Base-by-base conservation (phyloP, 2,888 invertebrate genomes). In the Zygogramma bicolorata region DNA sequence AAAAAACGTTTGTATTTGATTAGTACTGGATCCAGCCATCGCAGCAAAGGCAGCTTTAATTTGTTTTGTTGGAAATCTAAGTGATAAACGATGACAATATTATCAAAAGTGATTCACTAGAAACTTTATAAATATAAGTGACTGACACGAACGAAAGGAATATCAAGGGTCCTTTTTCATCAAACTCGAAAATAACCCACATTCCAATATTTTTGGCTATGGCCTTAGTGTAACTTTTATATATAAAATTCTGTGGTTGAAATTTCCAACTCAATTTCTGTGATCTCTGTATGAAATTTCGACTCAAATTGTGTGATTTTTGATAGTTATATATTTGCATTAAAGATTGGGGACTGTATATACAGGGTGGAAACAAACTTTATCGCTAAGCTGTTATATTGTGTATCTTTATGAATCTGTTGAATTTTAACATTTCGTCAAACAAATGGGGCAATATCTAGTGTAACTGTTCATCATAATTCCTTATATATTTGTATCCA, bases 201-300 rank as follows among this genome's bases (percentile, higher is more conserved):
- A 81, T 81, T 81, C 81, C 81, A 81, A 78, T 75, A 74, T 70
- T 78, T 77, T 77, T 77, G 76, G 77, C 80, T 73, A 75, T 79
- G 77, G 78, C 78, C 79, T 77, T 75, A 75, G 58, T 72, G 67
- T 73, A 78, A 79, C 81, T 80, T 81, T 78, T 75, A 73, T 61
- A 80, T 74, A 78, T 73, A 70, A 71, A 74, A 75, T 70, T 74
- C 74, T 72, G 70, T 78, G 77, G 78, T 79, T 80, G 80, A 81
- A 66, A 69, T 77, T 84, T 86, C 85, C 86, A 85, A 86, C 85
- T 86, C 85, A 85, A 81, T 86, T 86, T 86, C 87, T 87, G 87
- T 87, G 87, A 87, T 87, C 87, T 87, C 87, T 85, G 76, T 82
- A 82, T 82, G 79, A 77, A 74, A 74, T 69, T 71, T 59, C 82